Percentiles rank a stretch among this genome's conserved stretches.
phyloP scores from a whole-genome alignment of 2,797 vertebrate genomes.

The Hippocampus kuda region DNA sequence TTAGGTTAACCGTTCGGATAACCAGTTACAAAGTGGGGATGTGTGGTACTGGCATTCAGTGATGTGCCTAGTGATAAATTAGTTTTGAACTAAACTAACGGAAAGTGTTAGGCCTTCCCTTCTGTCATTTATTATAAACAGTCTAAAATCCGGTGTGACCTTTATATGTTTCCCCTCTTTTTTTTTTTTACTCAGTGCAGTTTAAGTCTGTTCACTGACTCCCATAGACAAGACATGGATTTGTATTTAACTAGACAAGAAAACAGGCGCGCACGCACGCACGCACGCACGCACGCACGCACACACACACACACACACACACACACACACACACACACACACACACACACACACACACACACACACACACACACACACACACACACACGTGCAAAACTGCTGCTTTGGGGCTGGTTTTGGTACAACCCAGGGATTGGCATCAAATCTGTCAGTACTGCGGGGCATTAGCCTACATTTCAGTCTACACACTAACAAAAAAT shows the following conservation, averaged over 20 bases:
- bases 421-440: conserved; percentile 60
- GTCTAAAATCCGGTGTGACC: conserved; percentile 50
- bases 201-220: conserved; percentile 41
- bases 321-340: conserved; percentile 7
- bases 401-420: conserved; percentile 52
- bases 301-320: conserved; percentile 7
- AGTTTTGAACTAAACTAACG: conserved; percentile 7
- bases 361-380: conserved; percentile 9
- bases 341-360: conserved; percentile 9
- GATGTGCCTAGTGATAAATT: too few relatives aligned
- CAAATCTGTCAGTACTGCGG: conserved; percentile 58
- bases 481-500: conserved; percentile 37
- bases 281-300: conserved; percentile 8
- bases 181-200: conserved; percentile 36
- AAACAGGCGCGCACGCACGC: conserved; percentile 7
- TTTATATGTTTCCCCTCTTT: conserved; percentile 41
- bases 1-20: not conserved
- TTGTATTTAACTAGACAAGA: conserved; percentile 29
- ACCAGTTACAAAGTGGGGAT: too few relatives aligned
- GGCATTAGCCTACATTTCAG: conserved; percentile 64
- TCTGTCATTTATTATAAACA: conserved; percentile 45
- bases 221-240: conserved; percentile 35
- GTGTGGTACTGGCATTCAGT: too few relatives aligned
- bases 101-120: conserved; percentile 34
- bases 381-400: conserved; percentile 10